phyloP scores from a whole-genome alignment of 2,888 invertebrate genomes.

The Agrotis clavis region DNA sequence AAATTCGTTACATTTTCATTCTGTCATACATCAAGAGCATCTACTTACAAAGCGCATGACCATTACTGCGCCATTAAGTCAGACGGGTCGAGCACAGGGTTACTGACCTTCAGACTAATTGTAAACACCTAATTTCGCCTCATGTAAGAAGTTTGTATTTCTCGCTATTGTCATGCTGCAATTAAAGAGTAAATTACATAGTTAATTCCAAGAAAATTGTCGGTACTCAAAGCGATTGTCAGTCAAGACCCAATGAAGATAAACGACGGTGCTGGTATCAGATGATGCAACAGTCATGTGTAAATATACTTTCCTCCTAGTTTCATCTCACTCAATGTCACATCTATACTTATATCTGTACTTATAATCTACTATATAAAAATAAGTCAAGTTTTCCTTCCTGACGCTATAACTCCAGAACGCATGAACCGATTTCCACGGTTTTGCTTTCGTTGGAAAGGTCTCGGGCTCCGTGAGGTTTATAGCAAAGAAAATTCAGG shows the following conservation, averaged over 20 bases:
- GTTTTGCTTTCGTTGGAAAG: too few species aligned
- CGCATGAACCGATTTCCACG: too few species aligned
- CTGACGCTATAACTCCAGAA: too few species aligned
- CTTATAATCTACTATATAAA: too few species aligned
- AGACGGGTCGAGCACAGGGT: conserved; percentile 42
- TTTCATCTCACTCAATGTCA: conserved; percentile 43
- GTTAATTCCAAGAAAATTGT: conserved; percentile 58
- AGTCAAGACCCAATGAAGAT: conserved; percentile 65
- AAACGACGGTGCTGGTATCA: conserved; percentile 62
- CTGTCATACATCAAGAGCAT: conserved; percentile 39
- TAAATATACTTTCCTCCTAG: conserved; percentile 33
- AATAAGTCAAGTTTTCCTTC: too few species aligned
- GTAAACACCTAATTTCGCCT: conserved; percentile 51
- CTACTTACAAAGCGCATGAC: conserved; percentile 36
- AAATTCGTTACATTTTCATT: conserved; percentile 42
- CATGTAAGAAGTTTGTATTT: conserved; percentile 38
- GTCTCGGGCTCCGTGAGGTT: too few species aligned
- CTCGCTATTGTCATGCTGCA: conserved; percentile 42
- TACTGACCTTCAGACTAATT: conserved; percentile 54
- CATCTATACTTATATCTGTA: too few species aligned
- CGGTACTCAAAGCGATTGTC: conserved; percentile 50
- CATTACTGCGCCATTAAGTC: conserved; percentile 37
- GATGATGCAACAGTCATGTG: conserved; percentile 60
- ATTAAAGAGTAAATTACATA: conserved; percentile 51
- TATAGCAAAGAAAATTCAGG: too few species aligned